Percentiles rank a stretch among this genome's conserved stretches.
These are phyloP conservation scores for Parelbella ahira DNA, from an alignment of 2,888 invertebrate species.

Conservation along the genomic window DNA sequence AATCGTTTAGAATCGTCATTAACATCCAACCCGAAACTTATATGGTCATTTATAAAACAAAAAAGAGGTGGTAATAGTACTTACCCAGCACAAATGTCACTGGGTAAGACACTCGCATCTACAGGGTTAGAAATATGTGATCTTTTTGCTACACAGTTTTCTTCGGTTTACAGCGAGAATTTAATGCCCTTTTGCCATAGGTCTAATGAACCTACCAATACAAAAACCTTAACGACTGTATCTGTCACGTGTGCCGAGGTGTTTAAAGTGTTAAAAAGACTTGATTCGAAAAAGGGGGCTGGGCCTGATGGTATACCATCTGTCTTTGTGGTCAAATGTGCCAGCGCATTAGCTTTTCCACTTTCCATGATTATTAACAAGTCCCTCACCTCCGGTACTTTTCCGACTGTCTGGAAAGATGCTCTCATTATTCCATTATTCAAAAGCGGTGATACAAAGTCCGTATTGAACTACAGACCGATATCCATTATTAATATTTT, in stretches of 20 bases:
- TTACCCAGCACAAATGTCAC: conserved; percentile 2
- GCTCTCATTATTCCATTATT: too few species aligned
- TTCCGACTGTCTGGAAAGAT: too few species aligned
- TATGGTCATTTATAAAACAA: conserved; percentile 6
- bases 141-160: conserved; percentile 6
- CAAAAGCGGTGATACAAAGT: too few species aligned
- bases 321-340: conserved; percentile 20
- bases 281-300: conserved; percentile 22
- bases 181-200: too few species aligned
- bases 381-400: too few species aligned
- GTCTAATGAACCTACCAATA: background rate
- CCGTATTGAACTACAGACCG: too few species aligned
- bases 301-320: conserved; percentile 22
- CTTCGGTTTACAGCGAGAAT: conserved; percentile 1
- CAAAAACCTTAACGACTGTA: background rate
- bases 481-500: background rate
- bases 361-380: conserved; percentile 8
- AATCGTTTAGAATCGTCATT: conserved; percentile 1
- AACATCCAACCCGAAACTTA: conserved; percentile 6
- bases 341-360: conserved; percentile 4
- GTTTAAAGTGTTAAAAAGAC: conserved; percentile 7
- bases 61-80: conserved; percentile 1
- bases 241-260: conserved; percentile 1
- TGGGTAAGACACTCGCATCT: background rate
- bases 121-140: conserved; percentile 4